These are phyloP conservation scores for Sturnus vulgaris DNA, from an alignment of 2,113 vertebrate species.

Conservation along the genomic window DNA sequence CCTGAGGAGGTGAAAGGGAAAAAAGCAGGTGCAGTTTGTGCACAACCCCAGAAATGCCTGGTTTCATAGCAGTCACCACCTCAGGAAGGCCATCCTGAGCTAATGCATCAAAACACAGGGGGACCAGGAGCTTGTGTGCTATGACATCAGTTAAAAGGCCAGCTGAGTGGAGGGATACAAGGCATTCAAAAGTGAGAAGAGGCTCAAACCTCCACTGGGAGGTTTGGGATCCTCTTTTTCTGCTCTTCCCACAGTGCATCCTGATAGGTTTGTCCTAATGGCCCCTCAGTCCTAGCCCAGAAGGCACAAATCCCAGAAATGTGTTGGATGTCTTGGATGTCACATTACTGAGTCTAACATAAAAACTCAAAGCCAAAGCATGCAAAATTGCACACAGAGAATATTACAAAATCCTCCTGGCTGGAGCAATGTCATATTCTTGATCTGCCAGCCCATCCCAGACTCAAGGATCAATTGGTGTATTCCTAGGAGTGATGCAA, in stretches of 20 bases:
- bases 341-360: not conserved
- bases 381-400: not conserved
- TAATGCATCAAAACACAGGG: not conserved
- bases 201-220: not conserved
- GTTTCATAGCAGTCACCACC: not conserved
- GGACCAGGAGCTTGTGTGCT: not conserved
- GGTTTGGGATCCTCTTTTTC: not conserved
- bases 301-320: not conserved
- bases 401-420: not conserved
- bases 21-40: not conserved
- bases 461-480: not conserved
- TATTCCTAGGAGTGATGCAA: slow-evolving; percentile 18
- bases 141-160: not conserved
- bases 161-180: not conserved
- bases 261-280: not conserved
- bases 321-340: not conserved
- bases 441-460: not conserved
- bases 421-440: not conserved
- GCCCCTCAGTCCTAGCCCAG: not conserved
- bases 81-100: not conserved
- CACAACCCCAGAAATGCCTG: not conserved
- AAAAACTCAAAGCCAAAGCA: not conserved
- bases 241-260: not conserved
- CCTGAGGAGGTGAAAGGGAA: not conserved
- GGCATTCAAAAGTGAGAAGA: not conserved